phyloP scores from a whole-genome alignment of 2,888 invertebrate genomes.

The Plemyria rubiginata region DNA sequence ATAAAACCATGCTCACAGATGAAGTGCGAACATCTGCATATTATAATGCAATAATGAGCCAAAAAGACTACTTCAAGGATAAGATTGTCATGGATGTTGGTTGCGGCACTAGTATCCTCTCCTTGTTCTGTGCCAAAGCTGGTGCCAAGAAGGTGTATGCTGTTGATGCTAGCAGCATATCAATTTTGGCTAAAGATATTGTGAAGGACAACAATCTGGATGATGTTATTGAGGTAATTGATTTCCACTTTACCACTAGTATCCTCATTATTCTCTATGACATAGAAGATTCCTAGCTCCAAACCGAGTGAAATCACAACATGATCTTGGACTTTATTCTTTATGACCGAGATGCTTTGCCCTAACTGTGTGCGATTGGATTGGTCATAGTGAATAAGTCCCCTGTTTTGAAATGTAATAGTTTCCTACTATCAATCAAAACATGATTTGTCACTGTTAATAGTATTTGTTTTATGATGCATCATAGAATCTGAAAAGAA shows the following conservation, averaged over 20 bases:
- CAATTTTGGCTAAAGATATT: slow-evolving; percentile 86
- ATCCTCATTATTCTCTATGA: no score
- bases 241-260: no score
- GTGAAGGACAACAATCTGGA: slow-evolving; percentile 89
- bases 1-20: slow-evolving; percentile 92
- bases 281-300: no score
- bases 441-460: no score
- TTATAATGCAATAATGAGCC: slow-evolving; percentile 90
- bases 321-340: no score
- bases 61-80: slow-evolving; percentile 87
- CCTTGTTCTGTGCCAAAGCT: slow-evolving; percentile 94
- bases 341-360: no score
- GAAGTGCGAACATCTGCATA: slow-evolving; percentile 91
- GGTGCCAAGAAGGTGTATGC: slow-evolving; percentile 96
- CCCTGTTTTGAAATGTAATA: no score
- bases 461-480: neutral
- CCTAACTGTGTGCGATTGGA: no score
- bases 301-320: no score
- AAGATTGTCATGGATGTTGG: slow-evolving; percentile 95
- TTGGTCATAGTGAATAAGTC: no score
- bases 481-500: no score
- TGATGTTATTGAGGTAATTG: slow-evolving; percentile 86
- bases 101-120: slow-evolving; percentile 94
- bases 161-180: slow-evolving; percentile 91
- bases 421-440: no score